Base-by-base conservation (phyloP, 2,888 invertebrate genomes). In the Stenchaetothrips biformis region DNA sequence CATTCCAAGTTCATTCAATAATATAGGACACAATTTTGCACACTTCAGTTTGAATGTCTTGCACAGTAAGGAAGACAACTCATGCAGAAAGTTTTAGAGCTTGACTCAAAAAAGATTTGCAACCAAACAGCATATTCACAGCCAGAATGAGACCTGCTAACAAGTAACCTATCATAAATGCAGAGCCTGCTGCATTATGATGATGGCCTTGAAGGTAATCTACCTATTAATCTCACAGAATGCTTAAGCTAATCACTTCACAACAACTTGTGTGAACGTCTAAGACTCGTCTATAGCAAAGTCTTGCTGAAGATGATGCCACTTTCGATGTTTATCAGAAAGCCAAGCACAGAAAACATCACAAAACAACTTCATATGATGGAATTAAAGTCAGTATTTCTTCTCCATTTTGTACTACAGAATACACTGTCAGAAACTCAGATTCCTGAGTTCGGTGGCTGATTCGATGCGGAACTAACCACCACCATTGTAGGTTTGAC, bases 401-500 rank as follows among this genome's bases (percentile, higher is more conserved):
- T 37, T 37, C 37, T 37, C 37, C 37, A 37, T 37, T 74, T 74
- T 74, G 67, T 74, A 74, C 67, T 25, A 74, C 53, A 53, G 25
- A 74, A 74, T 11, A 11, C 49, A 49, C 27, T 25, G 49, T 25
- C 79, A 49, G 18, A n/a, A 47, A 18, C 25, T 79, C 59, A 79
- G 49, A 79, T 49, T 18, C 53, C 59, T 11, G 79, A 79, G 49
- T 79, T 49, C n/a, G 79, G 80, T n/a, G 80, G 77, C 48, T 47
- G 77, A 13, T 47, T 49, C 13, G 80, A 80, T 25, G 53, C 16
- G 8, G 37, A 27, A 48, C 80, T 80, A 48, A 80, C 80, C 21
- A 80, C 80, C 49, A 80, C 80, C 80, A 80, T 80, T 3, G 80
- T 21, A 48, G 82, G 81, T 79, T 82, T 82, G 27, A 82, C 82